phyloP scores from a whole-genome alignment of 2,113 vertebrate genomes.

The Oxyura jamaicensis region DNA sequence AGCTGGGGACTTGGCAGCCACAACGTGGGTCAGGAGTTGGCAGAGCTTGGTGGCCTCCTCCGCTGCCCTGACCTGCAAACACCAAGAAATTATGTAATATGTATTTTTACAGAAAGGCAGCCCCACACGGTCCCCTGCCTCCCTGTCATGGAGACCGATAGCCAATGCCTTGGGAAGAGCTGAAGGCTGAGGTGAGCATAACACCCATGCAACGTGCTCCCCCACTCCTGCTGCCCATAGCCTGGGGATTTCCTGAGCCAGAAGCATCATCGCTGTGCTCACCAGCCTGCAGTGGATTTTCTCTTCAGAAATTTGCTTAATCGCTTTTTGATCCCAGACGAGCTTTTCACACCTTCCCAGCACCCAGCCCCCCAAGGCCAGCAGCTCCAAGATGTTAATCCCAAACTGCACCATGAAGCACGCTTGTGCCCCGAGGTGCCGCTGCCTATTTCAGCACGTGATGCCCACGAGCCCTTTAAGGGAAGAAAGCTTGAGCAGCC shows the following conservation, averaged over 20 bases:
- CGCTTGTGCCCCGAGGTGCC: background rate
- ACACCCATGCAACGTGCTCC: rapidly evolving
- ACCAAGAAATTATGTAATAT: background rate
- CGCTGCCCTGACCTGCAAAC: background rate
- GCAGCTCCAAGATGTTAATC: background rate
- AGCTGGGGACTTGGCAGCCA: rapidly evolving
- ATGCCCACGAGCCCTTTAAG: background rate
- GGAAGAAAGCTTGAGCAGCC: background rate
- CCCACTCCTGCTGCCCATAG: background rate
- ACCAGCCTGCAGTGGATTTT: background rate
- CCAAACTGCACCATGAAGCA: background rate
- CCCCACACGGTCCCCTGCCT: rapidly evolving
- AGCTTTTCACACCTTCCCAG: background rate
- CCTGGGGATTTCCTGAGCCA: background rate
- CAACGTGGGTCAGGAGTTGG: too few relatives aligned
- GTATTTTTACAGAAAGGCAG: background rate
- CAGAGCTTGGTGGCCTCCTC: background rate
- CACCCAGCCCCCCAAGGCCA: background rate
- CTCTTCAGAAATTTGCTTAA: background rate
- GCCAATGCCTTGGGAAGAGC: background rate
- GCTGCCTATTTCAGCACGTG: background rate
- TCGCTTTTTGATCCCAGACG: background rate
- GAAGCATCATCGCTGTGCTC: background rate
- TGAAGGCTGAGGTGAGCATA: background rate
- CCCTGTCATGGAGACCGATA: too few relatives aligned